These are phyloP conservation scores for Pangasius mekongensis DNA, from an alignment of 2,797 vertebrate genomes.

Conservation along the genomic window DNA sequence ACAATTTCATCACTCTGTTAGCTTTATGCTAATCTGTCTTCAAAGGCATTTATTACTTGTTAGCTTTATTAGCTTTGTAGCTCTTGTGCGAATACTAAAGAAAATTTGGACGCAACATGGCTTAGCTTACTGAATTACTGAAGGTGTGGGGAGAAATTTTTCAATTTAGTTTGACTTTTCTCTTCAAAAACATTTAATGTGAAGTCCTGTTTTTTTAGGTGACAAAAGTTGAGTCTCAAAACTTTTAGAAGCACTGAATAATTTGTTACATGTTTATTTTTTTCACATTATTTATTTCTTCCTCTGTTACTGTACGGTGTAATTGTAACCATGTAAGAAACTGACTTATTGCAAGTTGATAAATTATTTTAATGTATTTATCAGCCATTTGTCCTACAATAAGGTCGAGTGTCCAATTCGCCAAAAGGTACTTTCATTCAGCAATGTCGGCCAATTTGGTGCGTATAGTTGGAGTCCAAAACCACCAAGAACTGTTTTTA, in stretches of 20 bases:
- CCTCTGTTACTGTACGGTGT: background rate
- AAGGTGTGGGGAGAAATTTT: background rate
- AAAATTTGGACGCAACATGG: background rate
- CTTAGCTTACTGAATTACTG: background rate
- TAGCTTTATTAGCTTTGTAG: constrained; percentile 23
- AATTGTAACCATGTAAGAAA: background rate
- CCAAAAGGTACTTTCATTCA: background rate
- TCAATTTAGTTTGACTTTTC: background rate
- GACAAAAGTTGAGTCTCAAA: background rate
- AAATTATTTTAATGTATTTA: constrained; percentile 36
- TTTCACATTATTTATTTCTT: constrained; percentile 22
- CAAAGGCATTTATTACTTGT: background rate
- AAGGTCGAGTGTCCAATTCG: background rate
- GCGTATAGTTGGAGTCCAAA: background rate
- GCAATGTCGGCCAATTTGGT: background rate
- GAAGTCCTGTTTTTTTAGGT: background rate
- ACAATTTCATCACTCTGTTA: background rate
- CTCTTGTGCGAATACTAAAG: background rate
- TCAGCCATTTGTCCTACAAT: background rate
- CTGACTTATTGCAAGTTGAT: background rate
- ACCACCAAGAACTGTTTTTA: background rate
- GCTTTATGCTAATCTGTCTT: background rate
- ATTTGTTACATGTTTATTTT: background rate
- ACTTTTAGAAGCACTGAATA: constrained; percentile 18
- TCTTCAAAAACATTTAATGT: background rate